These are phyloP conservation scores for Sepiola atlantica DNA, from an alignment of 2,888 invertebrate genomes.

Conservation along the genomic window DNA sequence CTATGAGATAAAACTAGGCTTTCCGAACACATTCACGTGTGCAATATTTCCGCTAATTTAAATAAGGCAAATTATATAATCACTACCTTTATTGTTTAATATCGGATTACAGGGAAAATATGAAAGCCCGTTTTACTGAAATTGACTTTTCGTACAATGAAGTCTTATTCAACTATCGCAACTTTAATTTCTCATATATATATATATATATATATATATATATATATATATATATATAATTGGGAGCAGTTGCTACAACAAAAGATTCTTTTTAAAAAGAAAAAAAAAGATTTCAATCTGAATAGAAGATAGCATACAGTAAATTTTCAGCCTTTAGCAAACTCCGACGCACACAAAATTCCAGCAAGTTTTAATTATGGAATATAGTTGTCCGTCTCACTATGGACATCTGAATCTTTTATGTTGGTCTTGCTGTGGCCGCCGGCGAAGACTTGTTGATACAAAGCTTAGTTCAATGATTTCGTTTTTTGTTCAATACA, in stretches of 20 bases:
- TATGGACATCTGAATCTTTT: conserved; percentile 32
- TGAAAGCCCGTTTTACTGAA: not conserved
- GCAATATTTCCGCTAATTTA: no score
- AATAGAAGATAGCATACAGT: not conserved
- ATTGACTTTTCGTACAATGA: not conserved
- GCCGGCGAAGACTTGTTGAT: conserved; percentile 16
- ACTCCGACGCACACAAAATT: not conserved
- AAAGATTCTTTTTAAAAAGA: not conserved
- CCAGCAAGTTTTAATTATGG: not conserved
- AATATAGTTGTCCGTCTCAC: conserved; percentile 32
- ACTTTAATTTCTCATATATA: not conserved
- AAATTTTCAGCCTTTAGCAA: not conserved
- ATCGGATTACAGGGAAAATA: not conserved
- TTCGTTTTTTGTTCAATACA: not conserved
- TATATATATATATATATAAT: not conserved
- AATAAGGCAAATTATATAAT: not conserved
- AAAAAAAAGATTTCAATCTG: not conserved
- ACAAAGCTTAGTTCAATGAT: not conserved
- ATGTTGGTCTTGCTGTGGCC: not conserved
- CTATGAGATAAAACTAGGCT: no score
- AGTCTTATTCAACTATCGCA: not conserved
- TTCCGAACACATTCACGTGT: no score
- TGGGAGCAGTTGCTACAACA: not conserved
- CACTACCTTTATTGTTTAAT: not conserved
- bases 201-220: not conserved